Evolutionary conservation across 2,888 invertebrate genomes (phyloP), one percentile per base, ranked within the genome.

Genomic region (Malachius bipustulatus): DNA sequence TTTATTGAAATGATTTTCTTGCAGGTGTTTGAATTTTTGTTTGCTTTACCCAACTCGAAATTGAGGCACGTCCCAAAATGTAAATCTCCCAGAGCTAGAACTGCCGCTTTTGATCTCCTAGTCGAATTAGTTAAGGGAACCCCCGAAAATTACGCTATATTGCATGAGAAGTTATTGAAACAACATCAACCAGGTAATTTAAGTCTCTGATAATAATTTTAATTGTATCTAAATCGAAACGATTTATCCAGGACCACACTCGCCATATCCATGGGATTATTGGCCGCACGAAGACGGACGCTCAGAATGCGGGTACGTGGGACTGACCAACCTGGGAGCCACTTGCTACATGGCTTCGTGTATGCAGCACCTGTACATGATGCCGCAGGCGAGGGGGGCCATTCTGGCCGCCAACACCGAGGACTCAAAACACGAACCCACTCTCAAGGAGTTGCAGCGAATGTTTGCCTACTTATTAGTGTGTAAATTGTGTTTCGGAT

Each of bases 311-410:
- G 94, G 94, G 8, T 91, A 88, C 63, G 93, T 91, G 1, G 94
- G 94, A 0, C 68, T 94, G 3, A 90, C 91, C 0, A 94, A 94
- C 65, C 70, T 94, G 10, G 94, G 94, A 14, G 94, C 94, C 14
- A 94, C 94, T 1, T 94, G 94, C 59, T 94, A 94, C 62, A 90
- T 94, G 90, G 94, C 94, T 6, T 89, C 93, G 2, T 93, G 93
- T 55, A 87, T 94, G 78, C 94, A 94, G 60, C 94, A 94, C 62
- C 65, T 94, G 43, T 94, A 89, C 60, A 94, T 94, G 93, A 90
- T 94, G 82, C 93, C 93, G 3, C 85, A 87, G 55, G 89, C 90
- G 0, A 68, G 93, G 33, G 77, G 81, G 31, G 83, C 89, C 0
- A 79, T 94, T 47, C 64, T 94, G 36, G 71, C 74, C 4, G 82